Evolutionary conservation across 2,113 vertebrate species (phyloP).

Genomic region (Ciconia boyciana): DNA sequence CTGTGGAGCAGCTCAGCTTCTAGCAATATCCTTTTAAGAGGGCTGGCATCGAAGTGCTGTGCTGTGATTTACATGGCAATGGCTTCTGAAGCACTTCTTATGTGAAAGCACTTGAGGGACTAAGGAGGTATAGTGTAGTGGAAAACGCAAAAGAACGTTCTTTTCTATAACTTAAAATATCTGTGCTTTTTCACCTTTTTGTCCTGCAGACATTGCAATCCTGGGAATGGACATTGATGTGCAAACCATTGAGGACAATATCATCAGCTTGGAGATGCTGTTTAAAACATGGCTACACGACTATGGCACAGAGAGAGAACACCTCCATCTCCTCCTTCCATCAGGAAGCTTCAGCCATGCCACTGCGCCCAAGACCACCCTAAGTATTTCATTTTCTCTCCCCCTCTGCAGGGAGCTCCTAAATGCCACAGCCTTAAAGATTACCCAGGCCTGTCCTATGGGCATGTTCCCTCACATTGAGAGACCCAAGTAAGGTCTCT

Average conservation of each 20-base stretch:
- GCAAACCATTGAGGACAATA: constrained; percentile 80
- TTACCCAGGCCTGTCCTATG: background rate
- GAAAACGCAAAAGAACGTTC: background rate
- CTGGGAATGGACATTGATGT: constrained; percentile 84
- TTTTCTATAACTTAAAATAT: background rate
- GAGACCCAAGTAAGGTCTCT: background rate
- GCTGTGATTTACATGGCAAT: background rate
- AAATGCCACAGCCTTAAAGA: background rate
- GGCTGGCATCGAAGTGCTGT: background rate
- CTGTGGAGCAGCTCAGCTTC: background rate
- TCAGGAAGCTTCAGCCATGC: background rate
- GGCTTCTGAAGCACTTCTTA: background rate
- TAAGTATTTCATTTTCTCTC: constrained; percentile 51
- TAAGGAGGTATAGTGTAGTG: background rate
- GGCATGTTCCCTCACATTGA: background rate
- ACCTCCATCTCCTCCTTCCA: constrained; percentile 88
- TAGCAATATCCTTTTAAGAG: background rate
- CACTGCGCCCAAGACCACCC: background rate
- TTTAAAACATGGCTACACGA: constrained; percentile 92
- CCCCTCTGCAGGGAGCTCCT: background rate
- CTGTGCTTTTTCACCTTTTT: background rate
- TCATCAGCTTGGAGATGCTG: constrained; percentile 82
- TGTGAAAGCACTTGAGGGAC: background rate
- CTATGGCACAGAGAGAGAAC: constrained; percentile 81
- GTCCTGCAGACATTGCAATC: constrained; percentile 73